Evolutionary conservation across 2,888 invertebrate genomes (phyloP).

Genomic region (Sialis fuliginosa): DNA sequence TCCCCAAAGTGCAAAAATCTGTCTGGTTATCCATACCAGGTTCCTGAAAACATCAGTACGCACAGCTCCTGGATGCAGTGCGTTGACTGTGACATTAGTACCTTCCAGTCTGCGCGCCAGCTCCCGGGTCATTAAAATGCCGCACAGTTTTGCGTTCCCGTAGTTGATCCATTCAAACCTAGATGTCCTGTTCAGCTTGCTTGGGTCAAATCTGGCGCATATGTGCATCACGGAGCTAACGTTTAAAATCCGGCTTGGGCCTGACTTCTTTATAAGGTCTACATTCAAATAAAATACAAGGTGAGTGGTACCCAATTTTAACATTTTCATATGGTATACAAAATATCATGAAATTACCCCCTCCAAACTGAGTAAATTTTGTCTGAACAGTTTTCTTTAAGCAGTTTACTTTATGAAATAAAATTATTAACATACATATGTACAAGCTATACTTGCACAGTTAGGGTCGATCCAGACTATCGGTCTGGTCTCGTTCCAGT

Average conservation of each 20-base stretch:
- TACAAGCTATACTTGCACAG: too few relatives aligned
- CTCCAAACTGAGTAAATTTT: too few relatives aligned
- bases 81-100: constrained; percentile 20
- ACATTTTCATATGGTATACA: too few relatives aligned
- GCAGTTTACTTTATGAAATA: too few relatives aligned
- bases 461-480: too few relatives aligned
- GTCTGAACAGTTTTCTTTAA: too few relatives aligned
- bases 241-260: constrained; percentile 20
- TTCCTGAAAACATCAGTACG: constrained; percentile 20
- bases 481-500: too few relatives aligned
- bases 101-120: constrained; percentile 18
- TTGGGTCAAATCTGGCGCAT: not conserved
- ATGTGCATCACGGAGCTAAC: constrained; percentile 15
- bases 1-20: too few relatives aligned
- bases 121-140: constrained; percentile 20
- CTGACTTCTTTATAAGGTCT: constrained; percentile 29
- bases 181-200: not conserved
- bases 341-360: too few relatives aligned
- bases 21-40: constrained; percentile 9
- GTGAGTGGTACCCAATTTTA: too few relatives aligned
- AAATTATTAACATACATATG: too few relatives aligned
- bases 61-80: constrained; percentile 22
- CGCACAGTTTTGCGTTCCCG: constrained; percentile 21
- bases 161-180: constrained; percentile 14
- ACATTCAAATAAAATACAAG: too few relatives aligned